These are phyloP conservation scores for Sussaba pulchella DNA, from an alignment of 2,888 invertebrate species.

Conservation along the genomic window DNA sequence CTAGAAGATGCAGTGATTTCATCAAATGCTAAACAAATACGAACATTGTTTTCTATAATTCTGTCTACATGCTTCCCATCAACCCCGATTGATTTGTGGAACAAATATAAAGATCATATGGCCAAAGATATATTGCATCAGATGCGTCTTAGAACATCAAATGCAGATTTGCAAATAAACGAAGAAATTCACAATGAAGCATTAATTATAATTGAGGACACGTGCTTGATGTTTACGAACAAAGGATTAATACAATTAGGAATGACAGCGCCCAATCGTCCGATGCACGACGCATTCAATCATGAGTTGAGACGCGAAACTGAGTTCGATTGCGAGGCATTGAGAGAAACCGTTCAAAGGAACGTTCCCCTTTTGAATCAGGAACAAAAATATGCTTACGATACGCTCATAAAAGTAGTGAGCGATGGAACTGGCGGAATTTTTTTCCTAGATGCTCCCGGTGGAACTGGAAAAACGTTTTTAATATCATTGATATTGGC, in stretches of 20 bases:
- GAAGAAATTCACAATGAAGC: no score
- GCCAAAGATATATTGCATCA: constrained; percentile 19
- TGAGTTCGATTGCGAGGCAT: constrained; percentile 58
- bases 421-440: constrained; percentile 72
- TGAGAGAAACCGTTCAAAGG: constrained; percentile 7
- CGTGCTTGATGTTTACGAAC: constrained; percentile 6
- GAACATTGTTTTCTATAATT: no score
- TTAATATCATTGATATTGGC: constrained; percentile 36
- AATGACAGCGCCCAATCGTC: constrained; percentile 73
- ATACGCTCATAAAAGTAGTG: constrained; percentile 68
- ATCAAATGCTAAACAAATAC: no score
- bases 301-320: constrained; percentile 74
- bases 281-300: constrained; percentile 69
- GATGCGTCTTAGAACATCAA: neutral
- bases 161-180: no score
- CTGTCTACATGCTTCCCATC: no score
- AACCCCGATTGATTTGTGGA: no score
- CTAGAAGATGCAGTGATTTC: no score
- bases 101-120: constrained; percentile 7
- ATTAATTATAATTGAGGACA: neutral
- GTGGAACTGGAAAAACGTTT: constrained; percentile 18
- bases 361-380: constrained; percentile 37
- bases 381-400: constrained; percentile 64
- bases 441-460: constrained; percentile 62
- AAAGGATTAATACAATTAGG: constrained; percentile 68